Conservation (phyloP, 1,140 invertebrate species). For the Luehdorfia chinensis region DNA sequence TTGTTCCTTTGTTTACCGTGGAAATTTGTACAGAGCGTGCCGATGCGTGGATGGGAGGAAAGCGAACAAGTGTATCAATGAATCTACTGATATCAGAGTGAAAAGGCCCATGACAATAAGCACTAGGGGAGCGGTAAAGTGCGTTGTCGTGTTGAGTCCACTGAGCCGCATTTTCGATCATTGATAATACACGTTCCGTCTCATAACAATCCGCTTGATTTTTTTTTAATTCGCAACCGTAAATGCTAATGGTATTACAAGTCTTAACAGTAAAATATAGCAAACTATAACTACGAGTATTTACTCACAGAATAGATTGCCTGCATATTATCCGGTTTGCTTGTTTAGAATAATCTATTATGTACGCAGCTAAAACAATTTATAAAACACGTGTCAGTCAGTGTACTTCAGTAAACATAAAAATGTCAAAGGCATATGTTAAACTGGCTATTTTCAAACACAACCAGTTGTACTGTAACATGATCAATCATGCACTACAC, state of each 20-base stretch:
- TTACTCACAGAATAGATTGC: too few species aligned
- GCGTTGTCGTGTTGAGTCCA: slow-evolving; percentile 15
- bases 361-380: too few species aligned
- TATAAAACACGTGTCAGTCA: too few species aligned
- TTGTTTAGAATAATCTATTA: too few species aligned
- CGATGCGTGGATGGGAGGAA: neutral
- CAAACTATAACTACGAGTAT: too few species aligned
- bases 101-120: slow-evolving; percentile 3
- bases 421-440: too few species aligned
- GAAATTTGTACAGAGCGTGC: neutral
- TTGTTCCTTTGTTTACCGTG: neutral
- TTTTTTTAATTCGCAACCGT: slow-evolving; percentile 14
- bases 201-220: slow-evolving; percentile 17
- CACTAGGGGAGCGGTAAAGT: slow-evolving; percentile 12
- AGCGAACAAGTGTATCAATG: slow-evolving; percentile 11
- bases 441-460: too few species aligned
- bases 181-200: slow-evolving; percentile 8
- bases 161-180: slow-evolving; percentile 16
- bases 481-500: too few species aligned
- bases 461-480: too few species aligned
- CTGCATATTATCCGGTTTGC: too few species aligned
- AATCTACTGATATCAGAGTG: neutral
- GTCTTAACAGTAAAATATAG: too few species aligned
- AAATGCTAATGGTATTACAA: neutral
- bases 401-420: too few species aligned